Evolutionary conservation across 2,797 vertebrate species (phyloP), one percentile per base, ranked within the genome.

Genomic region (Coregonus ussuriensis): DNA sequence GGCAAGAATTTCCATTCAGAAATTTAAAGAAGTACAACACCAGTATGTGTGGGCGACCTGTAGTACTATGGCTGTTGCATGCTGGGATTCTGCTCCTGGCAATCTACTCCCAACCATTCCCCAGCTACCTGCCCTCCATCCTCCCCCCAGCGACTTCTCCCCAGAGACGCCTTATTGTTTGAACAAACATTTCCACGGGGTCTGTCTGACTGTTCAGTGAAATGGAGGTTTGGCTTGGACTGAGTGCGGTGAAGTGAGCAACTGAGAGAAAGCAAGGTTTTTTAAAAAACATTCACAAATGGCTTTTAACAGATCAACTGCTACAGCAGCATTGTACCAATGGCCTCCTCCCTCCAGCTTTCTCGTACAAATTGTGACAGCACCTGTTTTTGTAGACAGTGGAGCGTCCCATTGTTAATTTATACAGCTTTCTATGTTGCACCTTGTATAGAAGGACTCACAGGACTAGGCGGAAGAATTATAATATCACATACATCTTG

Each of bases 141-240:
- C 53, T 74, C 77, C 37, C 72, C 71, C 77, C 52, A 74, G 81
- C 82, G 77, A 68, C 80, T 41, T 5, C 63, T 88, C 84, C 81
- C 76, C 54, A 6, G 86, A 85, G 67, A 88, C 9, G 11, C 25
- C 69, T 51, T 87, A 77, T 67, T 79, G 71, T 83, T 83, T 79
- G 72, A 86, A 87, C 82, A 87, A 83, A 91, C 88, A 84, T 85
- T 90, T 88, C 82, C 69, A 69, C 72, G 63, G 51, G 9, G 41
- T 47, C 41, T 84, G 77, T 87, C 82, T 88, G 76, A 72, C 71
- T 83, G 76, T 77, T 78, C 80, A 87, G 86, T 82, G 76, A 72
- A 75, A 85, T 84, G 72, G 74, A 77, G 76, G 74, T 77, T 85
- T 82, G 75, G 67, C 82, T 77, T 72, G 74, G 33, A 76, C 72